Conservation (phyloP, 2,113 vertebrate species). For the Eurypyga helias region DNA sequence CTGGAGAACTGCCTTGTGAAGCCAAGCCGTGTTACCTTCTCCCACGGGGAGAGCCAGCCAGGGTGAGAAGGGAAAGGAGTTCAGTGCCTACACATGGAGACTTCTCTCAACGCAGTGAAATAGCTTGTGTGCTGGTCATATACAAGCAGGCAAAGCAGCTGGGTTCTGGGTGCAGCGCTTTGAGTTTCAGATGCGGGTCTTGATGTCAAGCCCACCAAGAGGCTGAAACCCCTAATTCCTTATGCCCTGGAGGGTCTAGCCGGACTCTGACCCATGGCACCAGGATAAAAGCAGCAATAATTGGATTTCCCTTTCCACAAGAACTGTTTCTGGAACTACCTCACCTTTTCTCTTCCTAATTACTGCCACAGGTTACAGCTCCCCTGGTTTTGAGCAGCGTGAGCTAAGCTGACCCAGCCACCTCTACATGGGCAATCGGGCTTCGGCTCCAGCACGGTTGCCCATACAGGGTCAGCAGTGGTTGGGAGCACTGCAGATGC, state of each 20-base stretch:
- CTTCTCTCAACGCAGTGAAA: background rate
- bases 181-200: background rate
- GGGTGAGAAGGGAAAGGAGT: background rate
- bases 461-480: fast-evolving
- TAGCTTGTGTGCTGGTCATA: background rate
- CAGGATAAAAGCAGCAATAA: background rate
- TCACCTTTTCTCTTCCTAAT: background rate
- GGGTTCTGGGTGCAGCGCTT: background rate
- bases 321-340: background rate
- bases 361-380: background rate
- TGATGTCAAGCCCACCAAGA: background rate
- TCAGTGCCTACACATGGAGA: background rate
- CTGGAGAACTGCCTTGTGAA: background rate
- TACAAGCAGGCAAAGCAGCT: background rate
- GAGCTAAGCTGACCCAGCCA: background rate
- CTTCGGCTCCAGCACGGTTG: background rate
- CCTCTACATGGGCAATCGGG: background rate
- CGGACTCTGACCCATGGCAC: background rate
- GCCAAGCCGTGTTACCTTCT: background rate
- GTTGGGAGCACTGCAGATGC: background rate
- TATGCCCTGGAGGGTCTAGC: background rate
- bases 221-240: background rate
- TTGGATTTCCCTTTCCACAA: background rate
- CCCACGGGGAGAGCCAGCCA: background rate
- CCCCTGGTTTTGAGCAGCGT: background rate